Conservation (phyloP, 2,797 vertebrate species). For the Coluber constrictor region DNA sequence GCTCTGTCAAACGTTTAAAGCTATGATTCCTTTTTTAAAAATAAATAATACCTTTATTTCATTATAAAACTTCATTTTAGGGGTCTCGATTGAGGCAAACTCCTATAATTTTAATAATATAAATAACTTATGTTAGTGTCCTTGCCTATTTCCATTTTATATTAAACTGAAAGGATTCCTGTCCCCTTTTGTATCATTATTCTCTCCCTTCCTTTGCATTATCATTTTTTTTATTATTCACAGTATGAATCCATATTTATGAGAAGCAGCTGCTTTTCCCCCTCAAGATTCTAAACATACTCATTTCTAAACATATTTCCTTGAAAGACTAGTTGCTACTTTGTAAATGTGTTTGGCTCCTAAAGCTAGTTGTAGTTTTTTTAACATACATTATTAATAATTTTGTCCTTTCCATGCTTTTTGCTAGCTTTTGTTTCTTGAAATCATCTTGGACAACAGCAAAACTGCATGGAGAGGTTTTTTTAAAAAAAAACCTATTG, state of each 20-base stretch:
- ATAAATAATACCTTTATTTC: conserved; percentile 27
- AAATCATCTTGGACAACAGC: conserved; percentile 58
- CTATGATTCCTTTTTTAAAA: conserved; percentile 20
- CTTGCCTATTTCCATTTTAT: neutral
- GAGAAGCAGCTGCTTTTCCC: neutral
- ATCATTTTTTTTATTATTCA: neutral
- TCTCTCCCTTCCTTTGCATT: neutral
- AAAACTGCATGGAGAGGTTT: conserved; percentile 38
- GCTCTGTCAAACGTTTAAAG: conserved; percentile 37
- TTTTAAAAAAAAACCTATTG: neutral
- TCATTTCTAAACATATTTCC: neutral
- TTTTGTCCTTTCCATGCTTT: conserved; percentile 35
- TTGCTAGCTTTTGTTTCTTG: conserved; percentile 59
- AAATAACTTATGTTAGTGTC: neutral
- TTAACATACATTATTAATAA: neutral
- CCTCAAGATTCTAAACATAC: neutral
- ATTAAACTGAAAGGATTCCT: neutral
- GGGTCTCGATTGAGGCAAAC: neutral
- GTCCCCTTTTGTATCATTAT: neutral
- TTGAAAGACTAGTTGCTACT: neutral
- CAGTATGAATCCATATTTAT: conserved; percentile 8
- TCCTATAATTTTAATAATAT: neutral
- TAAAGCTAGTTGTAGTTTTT: neutral
- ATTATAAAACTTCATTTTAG: conserved; percentile 44
- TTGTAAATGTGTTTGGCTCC: neutral